These are phyloP conservation scores for Sylvilagus floridanus DNA, from an alignment of 2,797 vertebrate genomes.

Conservation along the genomic window DNA sequence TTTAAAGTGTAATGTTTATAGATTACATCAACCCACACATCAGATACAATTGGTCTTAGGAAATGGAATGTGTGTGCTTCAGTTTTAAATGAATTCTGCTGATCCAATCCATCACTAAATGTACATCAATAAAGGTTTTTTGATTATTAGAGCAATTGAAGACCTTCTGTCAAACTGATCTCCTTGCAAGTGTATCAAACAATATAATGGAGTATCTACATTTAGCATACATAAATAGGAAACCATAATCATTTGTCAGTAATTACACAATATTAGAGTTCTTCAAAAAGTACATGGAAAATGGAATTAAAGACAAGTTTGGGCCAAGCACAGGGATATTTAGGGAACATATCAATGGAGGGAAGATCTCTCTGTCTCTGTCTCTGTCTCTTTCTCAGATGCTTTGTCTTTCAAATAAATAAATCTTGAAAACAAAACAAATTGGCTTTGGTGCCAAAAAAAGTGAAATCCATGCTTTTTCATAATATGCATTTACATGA, in stretches of 20 bases:
- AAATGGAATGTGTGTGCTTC: not conserved
- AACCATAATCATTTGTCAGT: not conserved
- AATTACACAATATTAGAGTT: not conserved
- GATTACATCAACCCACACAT: not conserved
- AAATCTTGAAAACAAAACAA: too few species aligned
- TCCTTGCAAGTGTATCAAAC: not conserved
- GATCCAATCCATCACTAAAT: not conserved
- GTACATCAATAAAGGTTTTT: not conserved
- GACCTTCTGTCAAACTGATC: not conserved
- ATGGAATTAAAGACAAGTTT: too few species aligned
- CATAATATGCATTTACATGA: too few species aligned
- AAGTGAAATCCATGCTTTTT: too few species aligned
- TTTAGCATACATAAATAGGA: not conserved
- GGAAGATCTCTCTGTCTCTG: too few species aligned
- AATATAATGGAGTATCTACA: not conserved
- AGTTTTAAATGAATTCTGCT: constrained; percentile 1
- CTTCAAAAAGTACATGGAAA: too few species aligned
- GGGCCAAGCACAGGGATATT: too few species aligned
- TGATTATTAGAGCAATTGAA: not conserved
- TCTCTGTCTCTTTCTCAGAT: too few species aligned
- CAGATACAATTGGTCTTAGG: not conserved
- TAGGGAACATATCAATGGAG: too few species aligned
- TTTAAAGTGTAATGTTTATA: not conserved
- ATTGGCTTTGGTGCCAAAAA: too few species aligned
- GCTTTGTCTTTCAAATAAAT: too few species aligned